Evolutionary conservation across 2,113 vertebrate genomes (phyloP), one percentile per base, ranked within the genome.

Genomic region (Acrocephalus kingi): DNA sequence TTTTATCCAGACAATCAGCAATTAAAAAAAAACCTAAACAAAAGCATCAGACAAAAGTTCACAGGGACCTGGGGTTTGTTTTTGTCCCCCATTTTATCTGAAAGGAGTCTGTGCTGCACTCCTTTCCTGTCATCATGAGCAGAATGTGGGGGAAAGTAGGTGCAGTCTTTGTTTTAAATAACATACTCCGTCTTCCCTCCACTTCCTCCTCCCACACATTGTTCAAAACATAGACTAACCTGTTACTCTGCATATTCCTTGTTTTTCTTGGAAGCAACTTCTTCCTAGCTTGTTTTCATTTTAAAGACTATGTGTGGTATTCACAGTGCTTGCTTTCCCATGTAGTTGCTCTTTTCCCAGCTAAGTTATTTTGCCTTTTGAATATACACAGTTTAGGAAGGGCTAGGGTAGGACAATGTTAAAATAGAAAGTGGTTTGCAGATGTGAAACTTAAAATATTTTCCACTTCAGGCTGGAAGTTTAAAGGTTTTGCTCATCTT

Each of bases 251-350:
- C 73, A 62, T 96, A 94, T 62, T 96, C 92, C 85, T 78, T 96
- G 90, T 94, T 96, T 96, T 74, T 92, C 96, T 97, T 97, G 96
- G 96, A 96, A 96, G 85, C 72, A 71, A 21, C 72, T 88, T 83
- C 87, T 86, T 90, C 85, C 82, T 56, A 24, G 41, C 61, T 97
- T 94, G 90, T 91, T 95, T 97, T 95, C 74, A 54, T 93, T 94
- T 62, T 77, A 89, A 93, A 86, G 79, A 49, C 67, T 75, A 73
- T 68, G 79, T 78, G 94, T 84, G 83, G 82, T 80, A 92, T 95
- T 96, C 1, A 0, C 88, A 86, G 61, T 0, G 0, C 79, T 92
- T 79, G 14, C 74, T 94, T 96, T 94, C 93, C 87, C 96, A 93
- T 85, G 81, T 54, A n/a, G 62, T 49, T 96, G 91, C 45, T 92